Base-by-base conservation (phyloP, 2,797 vertebrate genomes). In the Glyptemys insculpta region DNA sequence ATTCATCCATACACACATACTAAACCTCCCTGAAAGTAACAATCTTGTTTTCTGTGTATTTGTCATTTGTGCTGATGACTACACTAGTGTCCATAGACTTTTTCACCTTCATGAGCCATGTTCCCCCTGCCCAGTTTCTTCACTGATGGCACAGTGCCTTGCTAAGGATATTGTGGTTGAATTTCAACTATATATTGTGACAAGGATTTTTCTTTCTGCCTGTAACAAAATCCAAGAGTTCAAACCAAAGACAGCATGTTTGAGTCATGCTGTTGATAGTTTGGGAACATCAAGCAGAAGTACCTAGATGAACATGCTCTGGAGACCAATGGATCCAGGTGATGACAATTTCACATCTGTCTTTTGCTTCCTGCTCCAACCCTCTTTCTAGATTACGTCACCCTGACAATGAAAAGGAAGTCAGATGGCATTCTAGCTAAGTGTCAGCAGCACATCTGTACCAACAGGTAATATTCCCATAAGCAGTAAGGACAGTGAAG, bases 391-490 rank as follows among this genome's bases (percentile, higher is more conserved):
- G 97, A 97, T 94, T 96, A 65, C 0, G 1, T 90, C 81, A 84
- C 89, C 76, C 90, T 96, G 86, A 76, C 95, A 2, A 29, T 92
- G 94, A 97, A 97, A 92, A 97, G 92, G 94, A 98, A 91, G 53
- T 93, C 95, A 54, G 96, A 97, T 83, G 92, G 87, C 79, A 53
- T 81, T 88, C 86, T 95, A 76, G 87, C 94, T 56, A 93, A 79
- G 0, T 93, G 96, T 83, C 97, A 96, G 78, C 95, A 97, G 9
- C 94, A 31, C 79, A 29, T 96, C 86, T 93, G 62, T 57, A 85
- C 89, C 37, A 96, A 29, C 93, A 97, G 97, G 97, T 98, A 97
- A 96, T 2, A 1, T 53, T 2, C 16, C 27, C 34, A 41, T 27
- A 44, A 0, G 0, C 6, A 0, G 11, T 1, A 6, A 79, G 79